These are phyloP conservation scores for Calonectris borealis DNA, from an alignment of 2,113 vertebrate species.

Conservation along the genomic window DNA sequence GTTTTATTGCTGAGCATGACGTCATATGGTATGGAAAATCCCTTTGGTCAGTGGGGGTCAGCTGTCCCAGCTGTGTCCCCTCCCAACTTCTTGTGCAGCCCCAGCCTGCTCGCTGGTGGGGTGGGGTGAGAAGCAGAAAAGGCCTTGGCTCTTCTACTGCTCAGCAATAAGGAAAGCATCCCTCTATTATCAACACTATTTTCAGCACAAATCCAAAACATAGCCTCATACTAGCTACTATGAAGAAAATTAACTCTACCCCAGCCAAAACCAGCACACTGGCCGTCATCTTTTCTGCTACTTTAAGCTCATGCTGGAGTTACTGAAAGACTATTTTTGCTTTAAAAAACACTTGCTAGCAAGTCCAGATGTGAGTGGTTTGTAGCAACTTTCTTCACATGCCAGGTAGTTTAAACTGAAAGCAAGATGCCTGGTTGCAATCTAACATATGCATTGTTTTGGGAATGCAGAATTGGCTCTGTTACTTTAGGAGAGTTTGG, in stretches of 20 bases:
- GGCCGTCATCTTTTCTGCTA: background rate
- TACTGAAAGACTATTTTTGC: background rate
- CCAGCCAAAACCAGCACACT: background rate
- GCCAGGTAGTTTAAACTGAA: background rate
- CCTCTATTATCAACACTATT: background rate
- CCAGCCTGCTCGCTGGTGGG: too few species aligned
- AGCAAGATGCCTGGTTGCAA: background rate
- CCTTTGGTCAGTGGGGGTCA: too few species aligned
- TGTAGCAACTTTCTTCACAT: background rate
- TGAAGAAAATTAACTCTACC: background rate
- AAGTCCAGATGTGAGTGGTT: background rate
- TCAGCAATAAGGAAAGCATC: background rate
- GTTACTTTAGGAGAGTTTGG: background rate
- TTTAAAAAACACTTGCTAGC: background rate
- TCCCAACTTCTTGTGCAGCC: too few species aligned
- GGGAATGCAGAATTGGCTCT: background rate
- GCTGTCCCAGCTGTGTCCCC: too few species aligned
- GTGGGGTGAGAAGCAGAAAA: too few species aligned
- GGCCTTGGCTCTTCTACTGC: background rate
- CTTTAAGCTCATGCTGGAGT: background rate
- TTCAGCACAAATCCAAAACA: background rate
- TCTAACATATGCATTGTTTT: background rate
- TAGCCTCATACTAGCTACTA: background rate
- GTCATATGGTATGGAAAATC: too few species aligned
- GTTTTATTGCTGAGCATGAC: too few species aligned